Base-by-base conservation (phyloP, 1,140 invertebrate genomes). In the Gryon sp. region DNA sequence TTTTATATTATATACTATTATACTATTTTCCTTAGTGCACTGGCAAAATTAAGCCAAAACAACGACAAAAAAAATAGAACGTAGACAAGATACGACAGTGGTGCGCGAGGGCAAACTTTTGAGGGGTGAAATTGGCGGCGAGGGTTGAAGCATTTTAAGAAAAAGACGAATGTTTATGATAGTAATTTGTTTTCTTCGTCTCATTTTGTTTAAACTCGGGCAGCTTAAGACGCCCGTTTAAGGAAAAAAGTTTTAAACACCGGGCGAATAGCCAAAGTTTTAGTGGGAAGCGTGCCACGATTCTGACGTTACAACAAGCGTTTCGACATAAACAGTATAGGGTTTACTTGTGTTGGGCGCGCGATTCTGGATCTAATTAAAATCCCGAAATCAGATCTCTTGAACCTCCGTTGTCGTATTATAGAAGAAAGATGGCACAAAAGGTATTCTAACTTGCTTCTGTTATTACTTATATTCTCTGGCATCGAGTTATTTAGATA, bases 401-500 rank as follows among this genome's bases (percentile, higher is more conserved):
- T 73, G 80, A 50, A 18, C 34, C 59, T 34, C 48, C 48, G 55
- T 62, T 75, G 55, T 68, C 62, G 40, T 68, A 68, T 68, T 75
- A 62, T 55, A 34, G 53, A 68, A 75, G 63, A 75, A 75, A 65
- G 63, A 75, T 75, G 62, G 50, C 4, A n/a, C n/a, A n/a, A n/a
- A n/a, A n/a, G n/a, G n/a, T n/a, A n/a, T n/a, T n/a, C n/a, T n/a
- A n/a, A 4, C 22, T 24, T 24, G 22, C 52, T 55, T 19, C 45
- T 77, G 81, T 83, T 86, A 86, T 86, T 86, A 84, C 86, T 86
- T 86, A 86, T n/a, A n/a, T 86, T 87, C 85, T 81, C 72, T 82
- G 52, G 69, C 74, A 62, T 68, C 53, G 69, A 84, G 79, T 87
- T 88, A 86, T 88, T 88, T 87, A 86, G 83, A 87, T 84, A 86